Evolutionary conservation across 2,113 vertebrate species (phyloP), one percentile per base, ranked within the genome.

Genomic region (Lasiurus borealis): DNA sequence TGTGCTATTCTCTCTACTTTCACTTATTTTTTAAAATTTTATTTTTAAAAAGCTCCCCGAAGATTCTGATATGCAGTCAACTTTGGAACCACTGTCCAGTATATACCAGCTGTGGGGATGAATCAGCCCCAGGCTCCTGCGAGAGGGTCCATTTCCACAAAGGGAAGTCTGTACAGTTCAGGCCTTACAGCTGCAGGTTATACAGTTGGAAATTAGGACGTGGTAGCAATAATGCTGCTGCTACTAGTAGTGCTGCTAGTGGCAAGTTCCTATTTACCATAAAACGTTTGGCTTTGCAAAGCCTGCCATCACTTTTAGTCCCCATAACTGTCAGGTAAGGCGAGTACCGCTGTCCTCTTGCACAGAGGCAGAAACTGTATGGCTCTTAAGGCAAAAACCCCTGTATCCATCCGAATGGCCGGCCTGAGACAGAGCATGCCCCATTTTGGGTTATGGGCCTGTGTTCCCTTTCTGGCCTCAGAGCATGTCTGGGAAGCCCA

Each of bases 341-440:
- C 8, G 3, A 44, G n/a, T 0, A 14, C 31, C 1, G 44, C 19
- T 4, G 62, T 5, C 34, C 44, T 9, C 21, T 7, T 4, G 11
- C 10, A 2, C 21, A 62, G 66, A 80, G 13, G 21, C 54, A 36
- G 36, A 87, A 29, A 54, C 75, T 8, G 2, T 29, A 15, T 0
- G 18, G 46, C 46, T 62, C 44, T 4, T 5, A 8, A 21, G 13
- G 36, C 27, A 44, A 48, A 48, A 52, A 81, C 19, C 10, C 27
- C 6, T 13, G 18, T 1, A 2, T 12, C 44, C 0, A 21, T 27
- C 15, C 69, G 4, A 40, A 14, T 0, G 19, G 27, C 25, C 6
- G 29, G 59, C 77, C 95, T 44, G 8, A 4, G 25, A 34, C n/a
- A 21, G 12, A 31, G 36, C 0, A 0, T 0, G 10, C 36, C 29